Conservation (phyloP, 1,140 invertebrate genomes). For the Anastatus disparis region DNA sequence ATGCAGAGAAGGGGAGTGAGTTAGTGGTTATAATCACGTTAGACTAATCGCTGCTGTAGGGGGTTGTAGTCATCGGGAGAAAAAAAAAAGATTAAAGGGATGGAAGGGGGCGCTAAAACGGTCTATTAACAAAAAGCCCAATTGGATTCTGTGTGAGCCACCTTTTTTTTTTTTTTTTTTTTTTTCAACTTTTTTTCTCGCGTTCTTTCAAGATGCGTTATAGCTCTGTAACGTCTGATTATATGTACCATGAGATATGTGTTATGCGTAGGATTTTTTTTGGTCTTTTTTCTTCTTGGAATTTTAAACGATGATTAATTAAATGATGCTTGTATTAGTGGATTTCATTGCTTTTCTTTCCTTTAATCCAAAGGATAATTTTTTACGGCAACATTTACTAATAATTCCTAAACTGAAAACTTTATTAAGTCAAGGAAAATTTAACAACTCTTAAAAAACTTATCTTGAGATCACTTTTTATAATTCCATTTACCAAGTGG, state of each 20-base stretch:
- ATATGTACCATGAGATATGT: not conserved
- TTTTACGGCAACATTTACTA: too few species aligned
- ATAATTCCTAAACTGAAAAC: too few species aligned
- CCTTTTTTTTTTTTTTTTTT: not conserved
- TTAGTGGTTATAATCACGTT: slow-evolving; percentile 59
- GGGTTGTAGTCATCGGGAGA: slow-evolving; percentile 25
- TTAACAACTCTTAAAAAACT: too few species aligned
- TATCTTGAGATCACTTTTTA: too few species aligned
- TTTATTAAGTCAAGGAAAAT: too few species aligned
- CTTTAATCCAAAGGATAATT: too few species aligned
- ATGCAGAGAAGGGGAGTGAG: slow-evolving; percentile 43
- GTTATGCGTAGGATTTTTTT: not conserved
- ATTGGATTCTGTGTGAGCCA: slow-evolving; percentile 35
- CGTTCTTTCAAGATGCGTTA: not conserved
- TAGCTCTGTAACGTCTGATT: not conserved
- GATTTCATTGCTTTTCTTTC: slow-evolving; percentile 3
- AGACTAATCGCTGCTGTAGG: slow-evolving; percentile 55
- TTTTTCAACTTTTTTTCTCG: not conserved
- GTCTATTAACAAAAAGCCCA: slow-evolving; percentile 52
- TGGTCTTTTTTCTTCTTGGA: not conserved
- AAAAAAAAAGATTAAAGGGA: too few species aligned
- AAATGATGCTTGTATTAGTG: not conserved
- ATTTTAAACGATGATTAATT: slow-evolving; percentile 6
- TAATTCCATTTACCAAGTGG: too few species aligned
- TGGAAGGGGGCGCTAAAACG: slow-evolving; percentile 48